Percentiles rank a stretch among this genome's conserved stretches.
Conservation (phyloP, 1,140 invertebrate species). For the Papilio dardanus region DNA sequence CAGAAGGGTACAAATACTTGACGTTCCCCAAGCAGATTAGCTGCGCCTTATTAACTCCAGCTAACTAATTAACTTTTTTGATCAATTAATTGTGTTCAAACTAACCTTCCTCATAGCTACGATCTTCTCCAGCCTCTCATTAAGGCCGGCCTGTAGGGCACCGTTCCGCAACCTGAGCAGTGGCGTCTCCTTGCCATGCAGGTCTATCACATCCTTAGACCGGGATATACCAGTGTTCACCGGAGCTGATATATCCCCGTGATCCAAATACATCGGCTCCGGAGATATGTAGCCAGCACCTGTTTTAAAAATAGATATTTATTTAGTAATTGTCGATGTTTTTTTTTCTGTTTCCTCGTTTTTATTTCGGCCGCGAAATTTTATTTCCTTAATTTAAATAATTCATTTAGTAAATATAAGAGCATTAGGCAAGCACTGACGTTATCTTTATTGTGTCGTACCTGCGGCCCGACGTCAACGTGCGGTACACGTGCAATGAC, state of each 20-base stretch:
- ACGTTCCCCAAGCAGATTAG: no score
- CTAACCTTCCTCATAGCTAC: conserved; percentile 82
- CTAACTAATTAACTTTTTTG: no score
- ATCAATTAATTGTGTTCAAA: not conserved
- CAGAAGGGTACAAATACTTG: no score
- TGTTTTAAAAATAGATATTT: conserved; percentile 42
- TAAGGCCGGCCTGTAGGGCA: conserved; percentile 85
- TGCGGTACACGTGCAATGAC: conserved; percentile 10
- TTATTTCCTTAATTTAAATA: not conserved
- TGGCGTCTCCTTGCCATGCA: conserved; percentile 58
- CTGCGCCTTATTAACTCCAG: no score
- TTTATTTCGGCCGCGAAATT: not conserved
- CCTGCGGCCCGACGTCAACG: not conserved
- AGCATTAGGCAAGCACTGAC: not conserved
- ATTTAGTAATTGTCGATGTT: not conserved
- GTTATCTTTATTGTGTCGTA: not conserved
- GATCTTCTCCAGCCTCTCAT: conserved; percentile 83
- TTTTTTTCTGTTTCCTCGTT: no score
- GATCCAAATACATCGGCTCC: conserved; percentile 85
- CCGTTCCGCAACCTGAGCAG: conserved; percentile 86
- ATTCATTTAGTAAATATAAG: not conserved
- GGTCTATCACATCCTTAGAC: conserved; percentile 55
- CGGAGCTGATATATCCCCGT: conserved; percentile 71
- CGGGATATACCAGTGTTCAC: conserved; percentile 78
- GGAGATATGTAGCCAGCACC: conserved; percentile 85